Evolutionary conservation across 2,888 invertebrate species (phyloP), one percentile per base, ranked within the genome.

Genomic region (Arge pagana): DNA sequence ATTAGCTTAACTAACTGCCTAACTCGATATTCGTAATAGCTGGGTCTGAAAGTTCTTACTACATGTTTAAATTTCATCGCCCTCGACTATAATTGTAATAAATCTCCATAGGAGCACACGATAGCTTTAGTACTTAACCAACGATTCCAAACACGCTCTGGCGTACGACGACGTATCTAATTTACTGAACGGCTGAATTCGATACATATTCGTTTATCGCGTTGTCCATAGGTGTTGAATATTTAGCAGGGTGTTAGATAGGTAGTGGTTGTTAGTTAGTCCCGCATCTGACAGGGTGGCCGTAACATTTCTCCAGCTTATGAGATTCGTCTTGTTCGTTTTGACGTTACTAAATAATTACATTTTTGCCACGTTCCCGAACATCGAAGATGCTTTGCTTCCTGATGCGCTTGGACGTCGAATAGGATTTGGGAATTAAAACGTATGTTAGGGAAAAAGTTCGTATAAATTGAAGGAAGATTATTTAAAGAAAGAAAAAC

Each of bases 221-320:
- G 26, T 26, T 37, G 35, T 26, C 50, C 33, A 42, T 50, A 50
- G 36, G 30, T 43, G 43, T 50, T 43, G 35, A 55, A 50, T 55
- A 58, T 57, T 56, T 59, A 59, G 53, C 54, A 51, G 52, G 37
- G 48, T 54, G 55, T 56, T 57, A 50, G 28, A 48, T 56, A 52
- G 50, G 37, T 52, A 57, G 56, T 52, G 39, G 48, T 56, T 40
- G 50, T 50, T 50, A 50, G 24, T 42, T 50, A 42, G 35, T 35
- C 41, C 23, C 43, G 50, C 35, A 42, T 50, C 31, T 21, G 18
- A 42, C 50, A 41, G 50, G 42, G 42, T 50, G 42, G 42, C 43
- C 50, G 13, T 15, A 43, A 35, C 23, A 41, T 50, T 42, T 50
- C 50, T 50, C 50, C 42, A n/a, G 5, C n/a, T n/a, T n/a, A n/a